Conservation (phyloP, 35 echinoderm and acorn worm genomes). For the Ophiothrix spiculata region DNA sequence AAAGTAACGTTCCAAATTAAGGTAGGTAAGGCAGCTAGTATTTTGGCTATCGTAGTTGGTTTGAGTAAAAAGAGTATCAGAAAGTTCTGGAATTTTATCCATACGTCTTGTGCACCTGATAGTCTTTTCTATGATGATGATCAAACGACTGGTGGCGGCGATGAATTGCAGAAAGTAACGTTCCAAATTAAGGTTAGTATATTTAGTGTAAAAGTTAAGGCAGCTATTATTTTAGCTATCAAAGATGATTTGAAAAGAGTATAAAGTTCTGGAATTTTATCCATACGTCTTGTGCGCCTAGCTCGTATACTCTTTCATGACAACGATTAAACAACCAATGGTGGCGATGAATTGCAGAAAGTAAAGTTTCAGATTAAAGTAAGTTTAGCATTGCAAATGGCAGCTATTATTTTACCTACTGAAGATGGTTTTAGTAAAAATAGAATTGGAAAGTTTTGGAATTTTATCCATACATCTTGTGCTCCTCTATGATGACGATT, state of each 20-base stretch:
- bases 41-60: slow-evolving; percentile 68
- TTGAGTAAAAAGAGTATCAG: slow-evolving; percentile 32
- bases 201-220: too few relatives aligned
- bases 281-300: too few relatives aligned
- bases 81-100: slow-evolving; percentile 55
- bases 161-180: slow-evolving; percentile 81
- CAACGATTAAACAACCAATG: too few relatives aligned
- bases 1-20: too few relatives aligned
- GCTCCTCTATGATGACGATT: slow-evolving; percentile 91
- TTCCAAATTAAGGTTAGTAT: slow-evolving; percentile 93
- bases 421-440: slow-evolving; percentile 61
- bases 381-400: too few relatives aligned
- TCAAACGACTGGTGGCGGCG: slow-evolving; percentile 36
- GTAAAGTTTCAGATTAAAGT: too few relatives aligned
- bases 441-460: slow-evolving; percentile 41
- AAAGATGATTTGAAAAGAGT: too few relatives aligned
- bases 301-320: too few relatives aligned
- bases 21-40: slow-evolving; percentile 81
- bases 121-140: slow-evolving; percentile 88
- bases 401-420: slow-evolving; percentile 71
- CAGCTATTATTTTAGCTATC: too few relatives aligned
- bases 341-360: too few relatives aligned
- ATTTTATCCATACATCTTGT: slow-evolving; percentile 46
- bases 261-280: too few relatives aligned
- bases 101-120: slow-evolving; percentile 51